Evolutionary conservation across 1,140 invertebrate genomes (phyloP).

Genomic region (Leptopilina boulardi): DNA sequence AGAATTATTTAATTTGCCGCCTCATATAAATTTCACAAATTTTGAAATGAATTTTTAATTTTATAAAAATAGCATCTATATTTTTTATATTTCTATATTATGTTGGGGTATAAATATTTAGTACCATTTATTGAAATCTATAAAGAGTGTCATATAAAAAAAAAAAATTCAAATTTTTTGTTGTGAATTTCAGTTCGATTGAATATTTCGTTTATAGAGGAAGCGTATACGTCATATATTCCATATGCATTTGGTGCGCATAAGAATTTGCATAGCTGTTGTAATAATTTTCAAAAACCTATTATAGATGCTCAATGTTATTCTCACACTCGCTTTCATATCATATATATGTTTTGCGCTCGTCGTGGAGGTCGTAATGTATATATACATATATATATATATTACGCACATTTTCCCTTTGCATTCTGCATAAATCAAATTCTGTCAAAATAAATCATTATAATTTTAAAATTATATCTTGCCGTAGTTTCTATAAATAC

Average conservation of each 20-base stretch:
- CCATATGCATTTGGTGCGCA: background rate
- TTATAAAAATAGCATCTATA: no score
- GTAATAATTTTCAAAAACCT: conserved; percentile 9
- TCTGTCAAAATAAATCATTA: background rate
- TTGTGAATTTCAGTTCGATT: no score
- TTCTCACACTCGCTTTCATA: background rate
- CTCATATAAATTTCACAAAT: no score
- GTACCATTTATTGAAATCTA: no score
- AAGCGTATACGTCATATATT: background rate
- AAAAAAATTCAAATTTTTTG: no score
- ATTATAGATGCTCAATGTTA: conserved; percentile 3
- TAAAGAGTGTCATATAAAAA: no score
- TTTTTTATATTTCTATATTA: no score
- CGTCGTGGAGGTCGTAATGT: background rate
- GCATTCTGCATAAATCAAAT: background rate
- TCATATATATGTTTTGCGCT: background rate
- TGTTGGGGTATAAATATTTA: no score
- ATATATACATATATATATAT: background rate
- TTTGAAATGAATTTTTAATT: no score
- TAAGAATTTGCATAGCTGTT: background rate
- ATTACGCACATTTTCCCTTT: background rate
- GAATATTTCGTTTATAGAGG: background rate
- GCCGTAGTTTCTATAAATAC: background rate
- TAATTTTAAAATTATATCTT: conserved; percentile 19
- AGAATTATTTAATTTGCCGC: no score